Conservation (phyloP, 2,888 invertebrate species). For the Cerastis rubricosa region DNA sequence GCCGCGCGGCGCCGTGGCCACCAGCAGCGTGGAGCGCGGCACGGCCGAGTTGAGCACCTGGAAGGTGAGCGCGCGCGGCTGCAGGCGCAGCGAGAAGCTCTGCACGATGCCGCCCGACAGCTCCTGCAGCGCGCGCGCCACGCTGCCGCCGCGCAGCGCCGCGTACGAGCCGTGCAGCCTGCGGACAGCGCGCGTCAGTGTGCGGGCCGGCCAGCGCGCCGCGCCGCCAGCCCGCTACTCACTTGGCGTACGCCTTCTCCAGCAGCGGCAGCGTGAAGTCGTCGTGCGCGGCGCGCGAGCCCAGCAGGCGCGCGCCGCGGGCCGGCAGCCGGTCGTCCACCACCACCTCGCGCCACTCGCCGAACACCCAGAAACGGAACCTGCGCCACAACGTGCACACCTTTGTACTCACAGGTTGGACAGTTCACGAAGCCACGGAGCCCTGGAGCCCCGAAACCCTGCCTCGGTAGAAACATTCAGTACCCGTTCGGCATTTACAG, state of each 20-base stretch:
- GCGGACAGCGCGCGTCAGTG: conserved; percentile 43
- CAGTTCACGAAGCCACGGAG: not conserved
- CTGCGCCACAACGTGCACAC: conserved; percentile 77
- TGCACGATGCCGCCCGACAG: conserved; percentile 94
- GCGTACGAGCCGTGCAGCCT: conserved; percentile 94
- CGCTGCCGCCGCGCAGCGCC: conserved; percentile 89
- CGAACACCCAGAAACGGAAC: conserved; percentile 95
- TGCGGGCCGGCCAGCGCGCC: not conserved
- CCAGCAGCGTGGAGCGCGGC: conserved; percentile 93
- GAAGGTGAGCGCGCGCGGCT: conserved; percentile 92
- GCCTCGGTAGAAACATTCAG: not conserved
- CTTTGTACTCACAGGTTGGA: not conserved
- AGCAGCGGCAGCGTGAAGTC: conserved; percentile 95
- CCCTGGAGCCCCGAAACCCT: not conserved
- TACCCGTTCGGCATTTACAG: no score
- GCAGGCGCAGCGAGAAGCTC: conserved; percentile 92
- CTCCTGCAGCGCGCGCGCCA: conserved; percentile 93
- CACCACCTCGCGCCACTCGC: conserved; percentile 94
- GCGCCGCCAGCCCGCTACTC: conserved; percentile 67
- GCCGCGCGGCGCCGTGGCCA: conserved; percentile 82
- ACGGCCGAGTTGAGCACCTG: conserved; percentile 93
- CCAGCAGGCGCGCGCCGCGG: conserved; percentile 92
- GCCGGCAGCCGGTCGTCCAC: conserved; percentile 95
- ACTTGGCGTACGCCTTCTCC: conserved; percentile 96
- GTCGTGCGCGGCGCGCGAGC: conserved; percentile 87